phyloP scores from a whole-genome alignment of 2,113 vertebrate species.

The Thalassoma bifasciatum region DNA sequence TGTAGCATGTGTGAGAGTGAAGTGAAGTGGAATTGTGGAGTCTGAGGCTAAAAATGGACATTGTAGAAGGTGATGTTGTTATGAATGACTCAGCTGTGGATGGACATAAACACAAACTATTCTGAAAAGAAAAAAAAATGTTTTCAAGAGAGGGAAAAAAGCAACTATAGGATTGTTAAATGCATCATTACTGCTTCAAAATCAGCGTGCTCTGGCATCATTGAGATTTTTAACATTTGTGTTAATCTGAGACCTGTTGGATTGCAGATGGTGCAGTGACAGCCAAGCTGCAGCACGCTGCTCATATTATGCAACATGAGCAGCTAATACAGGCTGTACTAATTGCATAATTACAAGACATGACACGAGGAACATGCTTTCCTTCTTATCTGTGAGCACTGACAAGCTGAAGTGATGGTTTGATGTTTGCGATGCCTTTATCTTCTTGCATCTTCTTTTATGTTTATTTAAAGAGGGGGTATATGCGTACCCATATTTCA shows the following conservation, averaged over 20 bases:
- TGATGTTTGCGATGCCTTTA: too few relatives aligned
- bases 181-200: not conserved
- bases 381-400: not conserved
- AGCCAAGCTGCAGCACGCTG: slow-evolving; percentile 50
- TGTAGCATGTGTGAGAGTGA: not conserved
- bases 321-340: slow-evolving; percentile 16
- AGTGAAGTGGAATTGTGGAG: not conserved
- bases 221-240: slow-evolving; percentile 42
- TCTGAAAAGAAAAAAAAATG: not conserved
- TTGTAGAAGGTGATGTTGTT: not conserved
- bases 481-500: too few relatives aligned
- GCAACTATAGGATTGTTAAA: too few relatives aligned
- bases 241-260: slow-evolving; percentile 61
- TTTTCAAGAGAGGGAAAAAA: too few relatives aligned
- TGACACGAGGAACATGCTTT: slow-evolving; percentile 12
- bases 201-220: slow-evolving; percentile 12
- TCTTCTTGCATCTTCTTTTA: slow-evolving; percentile 1
- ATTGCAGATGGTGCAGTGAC: slow-evolving; percentile 61
- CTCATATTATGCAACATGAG: slow-evolving; percentile 52
- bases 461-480: not conserved
- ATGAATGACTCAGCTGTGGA: slow-evolving; percentile 23
- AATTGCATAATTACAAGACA: slow-evolving; percentile 50
- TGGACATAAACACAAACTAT: slow-evolving; percentile 11
- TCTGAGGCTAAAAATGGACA: slow-evolving; percentile 19
- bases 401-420: not conserved